Evolutionary conservation across 2,797 vertebrate species (phyloP).

Genomic region (Pogoniulus pusillus): DNA sequence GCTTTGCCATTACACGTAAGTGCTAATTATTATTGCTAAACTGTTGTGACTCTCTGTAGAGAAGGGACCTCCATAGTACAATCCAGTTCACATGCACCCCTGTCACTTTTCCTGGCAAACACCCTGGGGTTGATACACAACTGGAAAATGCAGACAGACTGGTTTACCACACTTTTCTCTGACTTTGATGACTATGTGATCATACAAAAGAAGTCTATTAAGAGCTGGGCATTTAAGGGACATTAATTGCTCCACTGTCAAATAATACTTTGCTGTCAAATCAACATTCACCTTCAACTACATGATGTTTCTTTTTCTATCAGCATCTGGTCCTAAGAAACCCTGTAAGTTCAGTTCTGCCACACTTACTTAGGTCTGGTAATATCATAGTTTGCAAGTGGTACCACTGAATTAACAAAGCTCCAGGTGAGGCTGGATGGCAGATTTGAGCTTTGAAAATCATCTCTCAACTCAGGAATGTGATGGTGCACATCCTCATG

Average conservation of each 20-base stretch:
- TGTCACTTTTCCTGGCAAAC: background rate
- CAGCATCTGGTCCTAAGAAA: background rate
- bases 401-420: background rate
- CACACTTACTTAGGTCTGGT: background rate
- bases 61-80: background rate
- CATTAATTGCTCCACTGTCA: background rate
- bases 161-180: background rate
- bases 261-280: background rate
- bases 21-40: slow-evolving; percentile 13
- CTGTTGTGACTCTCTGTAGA: background rate
- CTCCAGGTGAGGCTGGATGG: background rate
- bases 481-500: background rate
- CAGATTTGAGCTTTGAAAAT: background rate
- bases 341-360: background rate
- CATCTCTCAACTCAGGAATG: background rate
- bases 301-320: background rate
- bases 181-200: background rate
- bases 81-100: background rate
- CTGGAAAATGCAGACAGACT: slow-evolving; percentile 7
- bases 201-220: background rate
- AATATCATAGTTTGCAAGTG: background rate
- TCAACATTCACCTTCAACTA: background rate
- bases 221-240: background rate
- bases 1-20: background rate
- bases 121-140: background rate